phyloP scores from a whole-genome alignment of 1,140 invertebrate genomes.

The Trachymyrmex cornetzi region DNA sequence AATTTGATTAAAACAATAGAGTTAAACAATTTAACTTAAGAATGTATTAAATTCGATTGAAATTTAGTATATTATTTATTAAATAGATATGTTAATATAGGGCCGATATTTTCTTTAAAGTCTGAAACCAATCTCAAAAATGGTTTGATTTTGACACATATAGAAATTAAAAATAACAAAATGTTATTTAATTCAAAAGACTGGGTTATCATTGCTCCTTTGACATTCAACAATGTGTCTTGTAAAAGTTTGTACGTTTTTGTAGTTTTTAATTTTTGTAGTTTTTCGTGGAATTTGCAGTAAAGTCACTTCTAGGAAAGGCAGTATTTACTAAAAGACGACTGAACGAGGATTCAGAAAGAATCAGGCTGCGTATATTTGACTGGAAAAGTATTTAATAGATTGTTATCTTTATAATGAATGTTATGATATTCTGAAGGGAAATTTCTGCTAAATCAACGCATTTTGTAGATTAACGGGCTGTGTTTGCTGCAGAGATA shows the following conservation, averaged over 20 bases:
- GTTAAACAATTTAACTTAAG: no score
- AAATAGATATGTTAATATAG: no score
- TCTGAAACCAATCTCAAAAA: no score
- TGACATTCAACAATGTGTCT: no score
- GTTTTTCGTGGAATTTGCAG: neutral
- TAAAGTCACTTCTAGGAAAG: neutral
- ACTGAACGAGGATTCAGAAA: neutral
- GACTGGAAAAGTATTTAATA: neutral
- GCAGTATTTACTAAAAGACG: neutral
- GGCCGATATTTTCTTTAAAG: no score
- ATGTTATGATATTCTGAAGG: neutral
- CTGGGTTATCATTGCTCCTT: no score
- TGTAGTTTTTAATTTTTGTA: neutral
- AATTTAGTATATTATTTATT: no score
- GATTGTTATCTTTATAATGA: neutral
- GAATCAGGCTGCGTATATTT: neutral
- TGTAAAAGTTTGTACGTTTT: neutral
- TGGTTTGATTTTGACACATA: no score
- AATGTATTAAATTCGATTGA: no score
- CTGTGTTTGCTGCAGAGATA: neutral
- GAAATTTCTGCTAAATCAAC: conserved; percentile 1
- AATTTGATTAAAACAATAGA: no score
- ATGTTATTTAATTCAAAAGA: no score
- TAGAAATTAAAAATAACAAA: no score
- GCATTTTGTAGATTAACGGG: neutral